Evolutionary conservation across 2,113 vertebrate genomes (phyloP).

Genomic region (Erythrocercus mccallii): DNA sequence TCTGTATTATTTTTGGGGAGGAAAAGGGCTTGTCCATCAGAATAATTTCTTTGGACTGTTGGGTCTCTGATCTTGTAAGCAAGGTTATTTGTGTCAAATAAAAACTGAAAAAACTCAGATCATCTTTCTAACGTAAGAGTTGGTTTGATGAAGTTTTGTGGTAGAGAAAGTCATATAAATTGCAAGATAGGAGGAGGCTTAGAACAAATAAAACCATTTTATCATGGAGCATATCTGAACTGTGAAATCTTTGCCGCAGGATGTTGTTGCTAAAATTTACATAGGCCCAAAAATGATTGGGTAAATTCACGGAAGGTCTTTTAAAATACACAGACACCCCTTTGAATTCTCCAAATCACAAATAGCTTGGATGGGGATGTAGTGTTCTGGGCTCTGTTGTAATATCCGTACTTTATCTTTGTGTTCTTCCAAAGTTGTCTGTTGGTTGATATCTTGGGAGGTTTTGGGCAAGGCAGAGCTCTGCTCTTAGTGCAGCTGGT

Average conservation of each 20-base stretch:
- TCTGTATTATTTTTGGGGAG: not conserved
- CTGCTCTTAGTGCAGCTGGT: not conserved
- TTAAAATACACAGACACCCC: not conserved
- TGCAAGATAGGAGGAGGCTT: not conserved
- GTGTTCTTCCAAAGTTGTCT: not conserved
- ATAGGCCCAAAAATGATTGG: not conserved
- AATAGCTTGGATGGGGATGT: not conserved
- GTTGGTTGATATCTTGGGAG: not conserved
- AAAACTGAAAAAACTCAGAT: not conserved
- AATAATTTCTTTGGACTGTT: not conserved
- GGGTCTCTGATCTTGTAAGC: not conserved
- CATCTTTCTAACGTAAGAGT: not conserved
- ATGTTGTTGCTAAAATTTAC: not conserved
- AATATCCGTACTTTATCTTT: not conserved
- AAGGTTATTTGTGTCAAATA: not conserved
- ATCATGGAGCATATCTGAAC: not conserved
- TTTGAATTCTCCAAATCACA: not conserved
- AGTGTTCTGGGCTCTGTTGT: not conserved
- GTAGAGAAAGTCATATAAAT: not conserved
- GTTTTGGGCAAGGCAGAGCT: not conserved
- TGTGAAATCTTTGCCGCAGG: not conserved
- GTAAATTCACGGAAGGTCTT: not conserved
- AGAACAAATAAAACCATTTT: not conserved
- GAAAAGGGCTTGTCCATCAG: not conserved
- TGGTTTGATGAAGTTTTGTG: not conserved